These are phyloP conservation scores for Noctua fimbriata DNA, from an alignment of 2,888 invertebrate genomes.

Conservation along the genomic window DNA sequence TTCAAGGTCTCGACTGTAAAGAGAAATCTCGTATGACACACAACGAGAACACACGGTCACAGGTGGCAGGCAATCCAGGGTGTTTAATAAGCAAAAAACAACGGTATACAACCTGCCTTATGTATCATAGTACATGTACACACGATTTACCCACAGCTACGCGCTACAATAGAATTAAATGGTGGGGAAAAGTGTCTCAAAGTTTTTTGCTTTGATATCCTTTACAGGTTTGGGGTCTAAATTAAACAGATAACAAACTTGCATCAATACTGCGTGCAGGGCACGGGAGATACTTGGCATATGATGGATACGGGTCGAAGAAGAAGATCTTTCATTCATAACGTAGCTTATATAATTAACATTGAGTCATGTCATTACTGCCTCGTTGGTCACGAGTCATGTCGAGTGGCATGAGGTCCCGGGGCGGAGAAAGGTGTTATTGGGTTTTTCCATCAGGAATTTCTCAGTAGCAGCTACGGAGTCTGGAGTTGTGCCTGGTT, in stretches of 20 bases:
- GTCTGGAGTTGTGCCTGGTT: too few relatives aligned
- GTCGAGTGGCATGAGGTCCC: neutral
- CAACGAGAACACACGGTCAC: slow-evolving; percentile 23
- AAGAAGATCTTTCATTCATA: neutral
- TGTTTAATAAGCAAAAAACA: slow-evolving; percentile 61
- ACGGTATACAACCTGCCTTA: slow-evolving; percentile 15
- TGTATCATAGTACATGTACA: neutral
- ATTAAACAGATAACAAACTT: neutral
- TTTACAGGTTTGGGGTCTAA: neutral
- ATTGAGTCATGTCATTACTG: neutral
- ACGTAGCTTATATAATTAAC: neutral
- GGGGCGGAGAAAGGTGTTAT: neutral
- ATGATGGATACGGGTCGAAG: neutral
- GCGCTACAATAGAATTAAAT: slow-evolving; percentile 53
- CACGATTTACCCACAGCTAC: slow-evolving; percentile 20
- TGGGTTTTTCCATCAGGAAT: neutral
- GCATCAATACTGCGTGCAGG: neutral
- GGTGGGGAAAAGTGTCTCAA: slow-evolving; percentile 26
- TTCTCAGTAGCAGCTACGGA: neutral
- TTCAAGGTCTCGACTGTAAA: slow-evolving; percentile 47
- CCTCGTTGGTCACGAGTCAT: neutral
- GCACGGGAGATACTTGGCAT: neutral
- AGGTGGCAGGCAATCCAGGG: slow-evolving; percentile 45
- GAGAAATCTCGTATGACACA: slow-evolving; percentile 22
- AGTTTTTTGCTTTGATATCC: slow-evolving; percentile 10